Conservation (phyloP, 2,797 vertebrate species). For the Synaphobranchus kaupii region DNA sequence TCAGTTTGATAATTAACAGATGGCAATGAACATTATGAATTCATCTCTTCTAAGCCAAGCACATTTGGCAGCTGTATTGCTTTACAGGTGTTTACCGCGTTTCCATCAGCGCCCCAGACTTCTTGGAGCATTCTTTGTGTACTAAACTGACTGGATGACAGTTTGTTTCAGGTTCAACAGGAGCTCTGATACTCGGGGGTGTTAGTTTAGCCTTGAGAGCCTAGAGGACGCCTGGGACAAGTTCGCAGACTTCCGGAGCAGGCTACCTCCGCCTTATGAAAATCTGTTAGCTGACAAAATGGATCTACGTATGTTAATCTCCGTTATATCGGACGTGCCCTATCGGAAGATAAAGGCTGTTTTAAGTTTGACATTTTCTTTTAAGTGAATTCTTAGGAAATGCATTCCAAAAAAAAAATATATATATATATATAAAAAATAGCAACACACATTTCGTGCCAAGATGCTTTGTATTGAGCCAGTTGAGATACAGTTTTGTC, state of each 20-base stretch:
- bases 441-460: background rate
- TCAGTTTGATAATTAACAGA: constrained; percentile 76
- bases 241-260: constrained; percentile 18
- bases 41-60: constrained; percentile 70
- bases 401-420: background rate
- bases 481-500: constrained; percentile 17
- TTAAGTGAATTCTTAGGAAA: background rate
- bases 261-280: background rate
- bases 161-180: constrained; percentile 39
- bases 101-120: constrained; percentile 61
- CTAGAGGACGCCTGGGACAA: constrained; percentile 19
- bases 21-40: constrained; percentile 73
- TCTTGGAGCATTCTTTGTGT: constrained; percentile 58
- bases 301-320: background rate
- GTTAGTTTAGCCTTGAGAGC: constrained; percentile 33
- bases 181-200: constrained; percentile 20
- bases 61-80: constrained; percentile 77
- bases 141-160: constrained; percentile 51
- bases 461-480: background rate
- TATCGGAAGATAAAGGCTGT: background rate
- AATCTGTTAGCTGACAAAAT: background rate
- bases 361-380: background rate
- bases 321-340: background rate
- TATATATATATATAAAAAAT: background rate
- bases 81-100: constrained; percentile 76